These are phyloP conservation scores for Aurelia sp. DNA, from an alignment of 30 jellyfish, hydroid and myxozoan species.

Conservation along the genomic window DNA sequence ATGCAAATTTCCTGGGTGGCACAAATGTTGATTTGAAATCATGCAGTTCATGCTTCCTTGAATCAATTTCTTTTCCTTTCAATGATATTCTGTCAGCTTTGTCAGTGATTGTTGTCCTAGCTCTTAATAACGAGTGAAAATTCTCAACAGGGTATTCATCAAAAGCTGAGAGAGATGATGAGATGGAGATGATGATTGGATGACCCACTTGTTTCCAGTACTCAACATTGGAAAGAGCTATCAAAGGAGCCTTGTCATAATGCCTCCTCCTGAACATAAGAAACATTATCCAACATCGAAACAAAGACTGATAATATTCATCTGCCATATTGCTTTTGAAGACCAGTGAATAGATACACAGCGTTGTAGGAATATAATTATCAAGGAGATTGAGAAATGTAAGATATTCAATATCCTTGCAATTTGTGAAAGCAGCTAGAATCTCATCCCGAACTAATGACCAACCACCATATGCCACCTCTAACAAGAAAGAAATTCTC, in stretches of 20 bases:
- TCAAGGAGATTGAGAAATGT: slow-evolving; percentile 44
- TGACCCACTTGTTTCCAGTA: slow-evolving; percentile 22
- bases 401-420: slow-evolving; percentile 39
- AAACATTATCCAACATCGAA: slow-evolving; percentile 48
- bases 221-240: slow-evolving; percentile 45
- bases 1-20: slow-evolving; percentile 35
- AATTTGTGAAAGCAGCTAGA: slow-evolving; percentile 14
- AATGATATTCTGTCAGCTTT: slow-evolving; percentile 7
- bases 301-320: not conserved
- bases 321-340: slow-evolving; percentile 31
- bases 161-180: slow-evolving; percentile 14
- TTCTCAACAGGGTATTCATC: slow-evolving; percentile 54
- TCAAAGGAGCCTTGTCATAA: slow-evolving; percentile 46
- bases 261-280: slow-evolving; percentile 37
- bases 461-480: too few species aligned
- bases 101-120: slow-evolving; percentile 14
- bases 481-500: too few species aligned
- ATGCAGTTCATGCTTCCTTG: slow-evolving; percentile 38
- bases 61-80: slow-evolving; percentile 28
- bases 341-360: slow-evolving; percentile 41
- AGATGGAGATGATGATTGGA: slow-evolving; percentile 15
- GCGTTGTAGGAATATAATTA: slow-evolving; percentile 9
- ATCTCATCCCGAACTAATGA: slow-evolving; percentile 5
- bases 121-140: slow-evolving; percentile 22
- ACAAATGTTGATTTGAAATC: slow-evolving; percentile 40